Conservation (phyloP, 2,797 vertebrate species). For the Enteromius mattozi region DNA sequence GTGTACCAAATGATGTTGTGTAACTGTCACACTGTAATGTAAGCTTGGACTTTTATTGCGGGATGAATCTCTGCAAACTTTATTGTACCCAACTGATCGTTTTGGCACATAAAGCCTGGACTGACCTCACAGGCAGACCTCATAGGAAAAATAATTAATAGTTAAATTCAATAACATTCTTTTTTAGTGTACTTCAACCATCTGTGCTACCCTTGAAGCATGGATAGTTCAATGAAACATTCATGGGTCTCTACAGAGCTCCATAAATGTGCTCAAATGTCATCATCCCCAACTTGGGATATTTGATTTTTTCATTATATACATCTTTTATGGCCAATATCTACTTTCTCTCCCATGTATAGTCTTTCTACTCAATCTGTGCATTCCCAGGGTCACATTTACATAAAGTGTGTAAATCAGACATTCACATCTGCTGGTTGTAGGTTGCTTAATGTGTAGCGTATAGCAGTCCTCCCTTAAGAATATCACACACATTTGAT, state of each 20-base stretch:
- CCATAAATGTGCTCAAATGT: not conserved
- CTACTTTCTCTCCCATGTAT: not conserved
- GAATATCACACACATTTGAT: constrained; percentile 11
- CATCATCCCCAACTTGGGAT: not conserved
- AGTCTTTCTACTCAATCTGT: constrained; percentile 1
- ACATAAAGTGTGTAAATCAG: constrained; percentile 20
- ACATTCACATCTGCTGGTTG: constrained; percentile 24
- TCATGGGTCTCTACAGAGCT: constrained; percentile 14
- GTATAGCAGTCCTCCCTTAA: not conserved
- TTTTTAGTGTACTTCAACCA: not conserved
- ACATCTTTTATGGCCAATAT: not conserved
- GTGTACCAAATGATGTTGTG: not conserved
- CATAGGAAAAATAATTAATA: not conserved
- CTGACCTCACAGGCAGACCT: not conserved
- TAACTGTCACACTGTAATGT: not conserved
- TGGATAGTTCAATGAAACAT: constrained; percentile 3
- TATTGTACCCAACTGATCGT: not conserved
- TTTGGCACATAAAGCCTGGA: not conserved
- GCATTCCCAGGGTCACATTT: constrained; percentile 12
- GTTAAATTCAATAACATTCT: not conserved
- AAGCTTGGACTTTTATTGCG: not conserved
- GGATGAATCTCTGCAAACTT: not conserved
- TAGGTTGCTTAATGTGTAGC: constrained; percentile 8
- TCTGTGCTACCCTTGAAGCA: not conserved
- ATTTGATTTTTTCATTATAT: not conserved